phyloP scores from a whole-genome alignment of 1,140 invertebrate genomes.

The Zaprionus tsacasi region DNA sequence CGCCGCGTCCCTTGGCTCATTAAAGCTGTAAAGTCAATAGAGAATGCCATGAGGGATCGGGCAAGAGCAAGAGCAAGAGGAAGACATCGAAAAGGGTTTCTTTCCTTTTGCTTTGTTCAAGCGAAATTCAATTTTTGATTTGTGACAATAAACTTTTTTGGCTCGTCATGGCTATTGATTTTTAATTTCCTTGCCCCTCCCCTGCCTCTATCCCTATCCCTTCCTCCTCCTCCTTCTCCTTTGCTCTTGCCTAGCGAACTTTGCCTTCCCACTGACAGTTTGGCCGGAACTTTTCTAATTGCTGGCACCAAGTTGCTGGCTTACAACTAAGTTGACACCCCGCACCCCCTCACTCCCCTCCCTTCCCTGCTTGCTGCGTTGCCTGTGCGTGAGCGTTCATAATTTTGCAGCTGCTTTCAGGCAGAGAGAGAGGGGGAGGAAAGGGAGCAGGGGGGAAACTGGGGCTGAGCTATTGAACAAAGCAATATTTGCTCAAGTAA shows the following conservation, averaged over 20 bases:
- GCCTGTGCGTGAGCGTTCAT: slow-evolving; percentile 53
- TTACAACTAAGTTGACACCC: not conserved
- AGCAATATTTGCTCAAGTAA: slow-evolving; percentile 78
- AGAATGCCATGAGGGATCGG: slow-evolving; percentile 13
- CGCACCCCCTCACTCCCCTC: not conserved
- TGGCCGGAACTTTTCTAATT: slow-evolving; percentile 75
- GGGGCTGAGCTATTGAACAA: slow-evolving; percentile 61
- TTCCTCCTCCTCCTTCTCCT: not conserved
- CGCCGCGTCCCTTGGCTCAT: slow-evolving; percentile 50
- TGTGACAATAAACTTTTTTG: slow-evolving; percentile 52
- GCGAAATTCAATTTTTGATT: slow-evolving; percentile 65
- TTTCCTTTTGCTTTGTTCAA: slow-evolving; percentile 39
- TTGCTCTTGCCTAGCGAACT: slow-evolving; percentile 22
- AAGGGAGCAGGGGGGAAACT: not conserved
- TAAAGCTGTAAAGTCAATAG: slow-evolving; percentile 69
- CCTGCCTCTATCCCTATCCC: not conserved
- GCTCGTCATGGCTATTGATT: slow-evolving; percentile 57
- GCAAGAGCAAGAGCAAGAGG: too few species aligned
- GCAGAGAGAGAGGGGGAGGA: not conserved
- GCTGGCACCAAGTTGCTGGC: slow-evolving; percentile 42
- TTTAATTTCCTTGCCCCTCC: slow-evolving; percentile 36
- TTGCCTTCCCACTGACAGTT: slow-evolving; percentile 56
- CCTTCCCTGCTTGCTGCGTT: not conserved
- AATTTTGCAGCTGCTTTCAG: slow-evolving; percentile 57
- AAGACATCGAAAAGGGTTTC: slow-evolving; percentile 19